Base-by-base conservation (phyloP, 2,113 vertebrate genomes). In the Dicentrarchus labrax region DNA sequence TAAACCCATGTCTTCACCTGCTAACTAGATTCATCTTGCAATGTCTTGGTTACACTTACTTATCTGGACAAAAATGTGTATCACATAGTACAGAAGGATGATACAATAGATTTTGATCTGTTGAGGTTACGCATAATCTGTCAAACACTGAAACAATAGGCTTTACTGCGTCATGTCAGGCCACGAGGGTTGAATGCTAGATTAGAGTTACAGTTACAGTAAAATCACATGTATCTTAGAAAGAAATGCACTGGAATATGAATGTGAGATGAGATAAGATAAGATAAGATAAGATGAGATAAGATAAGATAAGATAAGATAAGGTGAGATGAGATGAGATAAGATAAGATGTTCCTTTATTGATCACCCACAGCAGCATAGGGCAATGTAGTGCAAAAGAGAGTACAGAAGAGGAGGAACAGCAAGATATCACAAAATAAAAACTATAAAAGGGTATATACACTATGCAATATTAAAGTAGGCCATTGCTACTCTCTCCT, bases 181-280 rank as follows among this genome's bases (percentile, higher is more conserved):
- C 56, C 54, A 30, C 2, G 45, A 60, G 16, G 4, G 41, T 24
- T 64, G 3, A 67, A 62, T 59, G 57, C 0, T 11, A 61, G 24
- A 66, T 82, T 74, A 80, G 30, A 60, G 19, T 11, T 22, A 21
- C 41, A n/a, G 39, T 73, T 53, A 68, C 39, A 89, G 6, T 84
- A 67, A 78, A 84, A 74, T 1, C 45, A 59, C 13, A 51, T 53
- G 43, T 21, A 30, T 61, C 51, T 56, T n/a, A 47, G 21, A 54
- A 50, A 77, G n/a, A 57, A 57, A 76, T 15, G 7, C n/a, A 62
- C 38, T 65, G n/a, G 51, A 54, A 12, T 56, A 10, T 10, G 36
- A 48, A 24, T 62, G 38, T 56, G n/a, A n/a, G n/a, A n/a, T n/a
- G n/a, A n/a, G n/a, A n/a, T n/a, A n/a, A n/a, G n/a, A n/a, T n/a